Conservation (phyloP, 1,140 invertebrate species). For the Solenopsis invicta region DNA sequence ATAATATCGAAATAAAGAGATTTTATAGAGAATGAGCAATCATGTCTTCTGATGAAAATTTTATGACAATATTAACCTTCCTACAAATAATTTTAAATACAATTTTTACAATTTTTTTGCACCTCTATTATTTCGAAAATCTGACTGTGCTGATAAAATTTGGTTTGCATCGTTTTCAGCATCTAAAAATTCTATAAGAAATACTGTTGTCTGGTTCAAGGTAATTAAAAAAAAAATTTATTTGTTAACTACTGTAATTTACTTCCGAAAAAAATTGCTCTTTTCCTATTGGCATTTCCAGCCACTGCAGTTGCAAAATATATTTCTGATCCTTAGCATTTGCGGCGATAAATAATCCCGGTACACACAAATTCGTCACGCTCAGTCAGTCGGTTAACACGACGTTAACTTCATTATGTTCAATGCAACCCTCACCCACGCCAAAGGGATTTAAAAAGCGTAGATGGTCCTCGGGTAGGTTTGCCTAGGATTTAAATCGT, state of each 20-base stretch:
- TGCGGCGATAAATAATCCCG: slow-evolving; percentile 19
- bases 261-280: not conserved
- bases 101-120: too few relatives aligned
- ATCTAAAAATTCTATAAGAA: too few relatives aligned
- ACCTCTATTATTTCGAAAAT: too few relatives aligned
- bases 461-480: slow-evolving; percentile 19
- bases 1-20: too few relatives aligned
- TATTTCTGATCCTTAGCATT: not conserved
- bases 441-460: slow-evolving; percentile 58
- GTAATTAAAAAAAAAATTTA: too few relatives aligned
- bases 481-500: slow-evolving; percentile 60
- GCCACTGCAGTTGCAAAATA: not conserved
- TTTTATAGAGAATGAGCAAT: too few relatives aligned
- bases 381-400: slow-evolving; percentile 52
- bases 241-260: not conserved
- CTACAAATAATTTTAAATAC: too few relatives aligned
- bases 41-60: too few relatives aligned
- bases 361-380: slow-evolving; percentile 16
- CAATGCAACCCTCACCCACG: slow-evolving; percentile 26
- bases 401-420: slow-evolving; percentile 53
- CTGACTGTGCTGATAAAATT: too few relatives aligned
- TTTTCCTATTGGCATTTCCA: not conserved
- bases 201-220: too few relatives aligned
- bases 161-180: too few relatives aligned
- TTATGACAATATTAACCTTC: too few relatives aligned